Base-by-base conservation (phyloP, 2,888 invertebrate genomes). In the Drosophila fulvimacula region DNA sequence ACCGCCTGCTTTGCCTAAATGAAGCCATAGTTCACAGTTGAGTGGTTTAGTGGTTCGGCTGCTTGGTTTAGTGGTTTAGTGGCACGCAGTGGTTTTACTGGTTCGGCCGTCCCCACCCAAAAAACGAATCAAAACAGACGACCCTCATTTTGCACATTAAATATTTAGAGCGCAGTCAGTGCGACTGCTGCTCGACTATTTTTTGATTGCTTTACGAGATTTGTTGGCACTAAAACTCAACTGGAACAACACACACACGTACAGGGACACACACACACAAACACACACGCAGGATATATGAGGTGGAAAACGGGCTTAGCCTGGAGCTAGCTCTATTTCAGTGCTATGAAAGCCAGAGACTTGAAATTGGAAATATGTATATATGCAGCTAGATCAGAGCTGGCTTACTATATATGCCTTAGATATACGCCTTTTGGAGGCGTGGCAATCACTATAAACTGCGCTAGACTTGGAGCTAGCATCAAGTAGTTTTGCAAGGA, bases 121-220 rank as follows among this genome's bases (percentile, higher is more conserved):
- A 27, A 46, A 30, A n/a, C 32, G 15, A 58, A 17, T 11, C 38
- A 11, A n/a, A 34, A 10, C 70, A 63, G 39, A 57, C 48, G 48
- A 52, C 11, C 53, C 39, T 69, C 70, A 67, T 69, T 79, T 79
- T 63, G 44, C 42, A 76, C 70, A 84, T 81, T 70, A 75, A 79
- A 81, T 84, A 79, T 88, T 71, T 73, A 81, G 49, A 51, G 49
- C 38, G 46, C 27, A 30, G 32, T 13, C 59, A 41, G 56, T 36
- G 58, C 53, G 7, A 39, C 39, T 55, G 17, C 57, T 38, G 44
- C 41, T 27, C 11, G 39, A 13, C 51, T 61, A 32, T 5, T 3
- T 30, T 11, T 7, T 42, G 89, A 82, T 89, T 81, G 82, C 68
- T 81, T 89, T 75, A 87, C 62, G 61, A 55, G 73, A 57, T 80